Percentiles rank a stretch among this genome's conserved stretches.
phyloP scores from a whole-genome alignment of 2,113 vertebrate species.

The Shinisaurus crocodilurus region DNA sequence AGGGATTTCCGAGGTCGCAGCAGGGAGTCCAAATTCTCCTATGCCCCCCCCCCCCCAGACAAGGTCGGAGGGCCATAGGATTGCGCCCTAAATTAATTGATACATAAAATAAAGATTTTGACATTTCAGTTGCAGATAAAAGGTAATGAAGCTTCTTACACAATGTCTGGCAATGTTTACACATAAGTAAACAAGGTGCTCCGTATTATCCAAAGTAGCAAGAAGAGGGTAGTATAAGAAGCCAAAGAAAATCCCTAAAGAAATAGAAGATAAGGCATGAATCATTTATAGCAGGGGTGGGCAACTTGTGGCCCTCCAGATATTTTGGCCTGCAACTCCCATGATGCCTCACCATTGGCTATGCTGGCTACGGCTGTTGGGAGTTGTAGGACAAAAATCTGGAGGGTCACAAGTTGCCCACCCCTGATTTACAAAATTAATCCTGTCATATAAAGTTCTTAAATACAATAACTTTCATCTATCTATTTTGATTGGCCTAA shows the following conservation, averaged over 20 bases:
- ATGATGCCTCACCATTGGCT: too few relatives aligned
- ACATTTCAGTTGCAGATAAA: slow-evolving; percentile 54
- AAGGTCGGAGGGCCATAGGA: too few relatives aligned
- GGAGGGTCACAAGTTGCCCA: too few relatives aligned
- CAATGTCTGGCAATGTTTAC: slow-evolving; percentile 38
- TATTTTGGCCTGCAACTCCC: too few relatives aligned
- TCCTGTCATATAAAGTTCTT: slow-evolving; percentile 50
- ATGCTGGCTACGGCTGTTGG: too few relatives aligned
- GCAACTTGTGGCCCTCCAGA: too few relatives aligned
- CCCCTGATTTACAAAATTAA: slow-evolving; percentile 39
- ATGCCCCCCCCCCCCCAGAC: too few relatives aligned
- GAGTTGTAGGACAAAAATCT: too few relatives aligned
- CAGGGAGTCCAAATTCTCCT: too few relatives aligned
- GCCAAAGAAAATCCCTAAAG: slow-evolving; percentile 52
- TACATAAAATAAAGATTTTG: not conserved
- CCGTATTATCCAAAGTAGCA: slow-evolving; percentile 59
- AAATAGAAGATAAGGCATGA: slow-evolving; percentile 61
- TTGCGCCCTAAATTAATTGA: too few relatives aligned
- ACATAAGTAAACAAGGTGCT: slow-evolving; percentile 50
- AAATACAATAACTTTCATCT: slow-evolving; percentile 55
- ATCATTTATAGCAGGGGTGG: slow-evolving; percentile 37
- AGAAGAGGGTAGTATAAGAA: slow-evolving; percentile 36
- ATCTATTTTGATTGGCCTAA: slow-evolving; percentile 39
- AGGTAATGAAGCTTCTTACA: slow-evolving; percentile 50
- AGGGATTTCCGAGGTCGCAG: too few relatives aligned